phyloP scores from a whole-genome alignment of 2,888 invertebrate genomes.

The Gasteruption jaculator region DNA sequence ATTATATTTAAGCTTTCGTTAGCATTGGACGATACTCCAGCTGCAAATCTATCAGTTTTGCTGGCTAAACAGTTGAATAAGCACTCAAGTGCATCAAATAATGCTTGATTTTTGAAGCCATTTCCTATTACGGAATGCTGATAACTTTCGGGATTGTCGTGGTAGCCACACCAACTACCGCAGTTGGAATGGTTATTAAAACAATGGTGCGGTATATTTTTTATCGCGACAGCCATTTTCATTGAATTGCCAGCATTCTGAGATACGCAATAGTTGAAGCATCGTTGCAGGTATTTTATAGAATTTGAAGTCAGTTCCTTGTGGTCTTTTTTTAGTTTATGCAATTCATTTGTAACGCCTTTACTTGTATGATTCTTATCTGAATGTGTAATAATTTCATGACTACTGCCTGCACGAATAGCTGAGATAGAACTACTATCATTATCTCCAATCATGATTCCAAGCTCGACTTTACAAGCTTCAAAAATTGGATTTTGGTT shows the following conservation, averaged over 20 bases:
- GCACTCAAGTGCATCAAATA: constrained; percentile 17
- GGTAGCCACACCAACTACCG: constrained; percentile 21
- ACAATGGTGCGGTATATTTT: constrained; percentile 22
- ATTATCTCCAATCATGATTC: constrained; percentile 27
- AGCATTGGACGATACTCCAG: constrained; percentile 20
- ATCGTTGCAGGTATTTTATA: constrained; percentile 20
- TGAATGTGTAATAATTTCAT: constrained; percentile 25
- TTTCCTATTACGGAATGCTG: constrained; percentile 19
- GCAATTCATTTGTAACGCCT: constrained; percentile 22
- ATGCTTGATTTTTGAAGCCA: constrained; percentile 19
- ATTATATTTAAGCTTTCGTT: constrained; percentile 25
- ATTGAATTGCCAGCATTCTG: constrained; percentile 17
- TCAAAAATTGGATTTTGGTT: constrained; percentile 18
- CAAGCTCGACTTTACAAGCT: constrained; percentile 22
- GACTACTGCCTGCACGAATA: constrained; percentile 17
- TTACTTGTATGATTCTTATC: constrained; percentile 28
- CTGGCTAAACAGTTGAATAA: constrained; percentile 19
- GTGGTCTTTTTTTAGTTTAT: constrained; percentile 18
- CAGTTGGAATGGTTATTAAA: constrained; percentile 23
- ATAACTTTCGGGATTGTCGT: constrained; percentile 17
- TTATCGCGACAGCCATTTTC: constrained; percentile 17
- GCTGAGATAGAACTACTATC: constrained; percentile 27
- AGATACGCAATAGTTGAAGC: constrained; percentile 21
- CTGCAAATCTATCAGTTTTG: constrained; percentile 18
- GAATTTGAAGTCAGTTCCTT: constrained; percentile 19